phyloP scores from a whole-genome alignment of 1,140 invertebrate genomes.

The Andrena cerasifolii region DNA sequence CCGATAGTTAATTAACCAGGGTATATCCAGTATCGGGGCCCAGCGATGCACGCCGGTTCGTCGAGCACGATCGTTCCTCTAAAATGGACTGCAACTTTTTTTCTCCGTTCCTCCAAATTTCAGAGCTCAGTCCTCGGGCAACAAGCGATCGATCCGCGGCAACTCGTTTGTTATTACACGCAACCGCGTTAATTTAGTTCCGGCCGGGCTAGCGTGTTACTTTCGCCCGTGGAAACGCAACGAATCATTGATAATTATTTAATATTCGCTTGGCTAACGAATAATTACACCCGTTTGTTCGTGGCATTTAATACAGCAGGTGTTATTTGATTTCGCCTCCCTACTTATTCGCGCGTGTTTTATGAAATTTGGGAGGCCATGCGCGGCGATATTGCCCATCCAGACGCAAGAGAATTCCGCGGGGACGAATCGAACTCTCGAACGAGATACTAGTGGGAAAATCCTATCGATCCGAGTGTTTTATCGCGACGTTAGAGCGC shows the following conservation, averaged over 20 bases:
- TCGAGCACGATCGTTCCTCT: no score
- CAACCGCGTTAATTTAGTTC: conserved; percentile 54
- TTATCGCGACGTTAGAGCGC: no score
- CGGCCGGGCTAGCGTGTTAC: conserved; percentile 48
- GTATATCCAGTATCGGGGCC: conserved; percentile 3
- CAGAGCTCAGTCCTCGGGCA: not conserved
- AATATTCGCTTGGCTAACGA: conserved; percentile 54
- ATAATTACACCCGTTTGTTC: conserved; percentile 67
- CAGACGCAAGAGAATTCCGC: not conserved
- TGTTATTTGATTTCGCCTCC: conserved; percentile 59
- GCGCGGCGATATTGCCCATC: conserved; percentile 21
- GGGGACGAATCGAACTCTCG: conserved; percentile 5
- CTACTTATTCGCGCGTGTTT: conserved; percentile 54
- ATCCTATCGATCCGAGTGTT: no score
- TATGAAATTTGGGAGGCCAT: conserved; percentile 41
- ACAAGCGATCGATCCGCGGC: conserved; percentile 40
- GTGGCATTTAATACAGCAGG: conserved; percentile 63
- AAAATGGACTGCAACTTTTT: no score
- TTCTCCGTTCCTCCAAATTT: not conserved
- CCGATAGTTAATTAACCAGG: conserved; percentile 55
- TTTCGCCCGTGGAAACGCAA: conserved; percentile 39
- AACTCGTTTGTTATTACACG: conserved; percentile 51
- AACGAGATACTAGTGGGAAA: no score
- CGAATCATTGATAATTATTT: conserved; percentile 64
- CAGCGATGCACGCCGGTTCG: no score